Percentiles rank a stretch among this genome's conserved stretches.
These are phyloP conservation scores for Eupeodes luniger DNA, from an alignment of 2,888 invertebrate genomes.

Conservation along the genomic window DNA sequence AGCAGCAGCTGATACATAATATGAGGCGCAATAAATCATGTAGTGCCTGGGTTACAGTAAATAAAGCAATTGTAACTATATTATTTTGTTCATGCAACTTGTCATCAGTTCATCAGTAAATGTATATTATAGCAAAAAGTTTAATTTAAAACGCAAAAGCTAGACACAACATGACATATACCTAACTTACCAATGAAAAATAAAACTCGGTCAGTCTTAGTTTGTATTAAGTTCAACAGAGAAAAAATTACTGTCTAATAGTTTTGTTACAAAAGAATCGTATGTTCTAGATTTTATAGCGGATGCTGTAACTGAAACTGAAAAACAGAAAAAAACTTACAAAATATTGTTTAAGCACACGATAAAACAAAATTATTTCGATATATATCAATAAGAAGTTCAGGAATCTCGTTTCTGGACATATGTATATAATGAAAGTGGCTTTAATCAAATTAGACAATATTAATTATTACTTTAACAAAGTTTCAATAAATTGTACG, in stretches of 20 bases:
- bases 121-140: neutral
- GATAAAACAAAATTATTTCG: no score
- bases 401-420: no score
- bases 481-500: no score
- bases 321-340: no score
- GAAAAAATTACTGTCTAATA: neutral
- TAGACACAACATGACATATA: neutral
- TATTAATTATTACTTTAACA: no score
- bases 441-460: no score
- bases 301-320: no score
- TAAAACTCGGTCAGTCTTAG: conserved; percentile 1
- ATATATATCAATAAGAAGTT: no score
- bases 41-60: conserved; percentile 42
- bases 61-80: conserved; percentile 17
- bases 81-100: conserved; percentile 17
- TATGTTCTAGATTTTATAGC: no score
- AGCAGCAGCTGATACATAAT: conserved; percentile 37
- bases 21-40: conserved; percentile 51
- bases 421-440: no score
- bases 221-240: neutral
- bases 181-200: neutral
- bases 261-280: no score
- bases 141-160: conserved; percentile 33
- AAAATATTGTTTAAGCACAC: no score
- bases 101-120: neutral